Conservation (phyloP, 2,888 invertebrate genomes). For the Nephrotoma guestfalica region DNA sequence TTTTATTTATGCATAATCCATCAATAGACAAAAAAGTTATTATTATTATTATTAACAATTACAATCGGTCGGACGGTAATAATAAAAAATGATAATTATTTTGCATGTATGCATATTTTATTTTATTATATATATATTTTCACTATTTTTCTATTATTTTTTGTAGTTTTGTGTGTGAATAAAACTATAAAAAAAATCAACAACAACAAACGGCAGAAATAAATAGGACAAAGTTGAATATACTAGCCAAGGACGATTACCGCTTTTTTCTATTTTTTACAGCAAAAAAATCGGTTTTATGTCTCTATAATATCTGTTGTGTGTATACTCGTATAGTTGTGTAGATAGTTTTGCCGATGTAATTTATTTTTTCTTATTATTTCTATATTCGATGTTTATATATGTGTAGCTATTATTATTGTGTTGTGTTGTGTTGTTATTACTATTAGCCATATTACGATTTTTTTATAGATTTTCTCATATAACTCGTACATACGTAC, state of each 20-base stretch:
- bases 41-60: background rate
- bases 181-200: background rate
- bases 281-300: background rate
- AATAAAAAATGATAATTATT: background rate
- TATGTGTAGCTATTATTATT: background rate
- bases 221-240: conserved; percentile 37
- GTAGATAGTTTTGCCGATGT: background rate
- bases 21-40: background rate
- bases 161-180: background rate
- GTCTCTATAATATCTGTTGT: background rate
- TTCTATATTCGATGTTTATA: background rate
- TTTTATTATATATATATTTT: background rate
- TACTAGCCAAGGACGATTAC: conserved; percentile 33
- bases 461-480: background rate
- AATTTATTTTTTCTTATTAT: background rate
- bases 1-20: background rate
- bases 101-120: background rate
- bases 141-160: background rate
- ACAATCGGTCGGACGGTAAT: background rate
- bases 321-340: background rate
- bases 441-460: background rate
- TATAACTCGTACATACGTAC: background rate
- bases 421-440: background rate
- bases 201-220: conserved; percentile 12
- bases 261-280: background rate